Base-by-base conservation (phyloP, 2,113 vertebrate genomes). In the Tor tambroides region DNA sequence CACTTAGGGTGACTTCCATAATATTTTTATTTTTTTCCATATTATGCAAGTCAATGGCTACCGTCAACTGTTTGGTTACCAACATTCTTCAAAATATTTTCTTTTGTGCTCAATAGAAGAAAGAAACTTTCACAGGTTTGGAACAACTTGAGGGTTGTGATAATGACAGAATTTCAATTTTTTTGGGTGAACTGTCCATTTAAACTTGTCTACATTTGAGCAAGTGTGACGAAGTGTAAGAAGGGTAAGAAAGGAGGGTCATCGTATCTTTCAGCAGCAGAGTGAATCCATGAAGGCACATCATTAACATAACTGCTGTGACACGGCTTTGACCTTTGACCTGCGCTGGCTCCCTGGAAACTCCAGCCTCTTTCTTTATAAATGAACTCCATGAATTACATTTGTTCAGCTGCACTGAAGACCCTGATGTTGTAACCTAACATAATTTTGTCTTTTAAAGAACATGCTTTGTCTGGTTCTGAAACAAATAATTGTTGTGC, bases 261-360 rank as follows among this genome's bases (percentile, higher is more conserved):
- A 78, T 49, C 21, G 15, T 75, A 72, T 85, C 61, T 63, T 83
- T 71, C 72, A 67, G 84, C 51, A 59, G 59, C 83, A 30, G 72
- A 46, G 38, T 81, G 38, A 30, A 26, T 65, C 46, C 69, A 49
- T 30, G 35, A 79, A 71, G 74, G 72, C 86, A 74, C 63, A 72
- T 71, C 75, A 46, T 84, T 89, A 89, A 86, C 87, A 88, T 91
- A 89, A 88, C 87, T 90, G 81, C 80, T 86, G 80, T 83, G 85
- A 67, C 87, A 82, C 41, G 14, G 75, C 63, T 75, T 89, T 89
- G 85, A 88, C 85, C 87, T 67, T 79, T 87, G 83, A 85, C 65
- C 84, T 67, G 69, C 71, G 72, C 26, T 79, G 81, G 74, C 86
- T 84, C 82, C 65, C 80, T 51, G 83, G 72, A 72, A 89, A 86